These are phyloP conservation scores for Mixornis gularis DNA, from an alignment of 2,113 vertebrate species.

Conservation along the genomic window DNA sequence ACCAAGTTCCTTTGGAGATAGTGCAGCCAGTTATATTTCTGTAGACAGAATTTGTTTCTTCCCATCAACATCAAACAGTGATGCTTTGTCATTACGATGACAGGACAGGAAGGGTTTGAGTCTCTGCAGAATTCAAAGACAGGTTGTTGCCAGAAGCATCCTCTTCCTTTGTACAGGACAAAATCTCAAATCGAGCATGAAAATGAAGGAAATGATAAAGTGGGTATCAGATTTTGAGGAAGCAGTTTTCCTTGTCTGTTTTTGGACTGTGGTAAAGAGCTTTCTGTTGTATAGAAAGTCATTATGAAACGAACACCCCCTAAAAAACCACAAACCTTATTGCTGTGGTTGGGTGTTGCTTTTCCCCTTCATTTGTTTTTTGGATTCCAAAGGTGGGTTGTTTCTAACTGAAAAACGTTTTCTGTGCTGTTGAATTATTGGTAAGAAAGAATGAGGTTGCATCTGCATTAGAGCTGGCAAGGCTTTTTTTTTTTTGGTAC, in stretches of 20 bases:
- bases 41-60: background rate
- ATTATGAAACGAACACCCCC: background rate
- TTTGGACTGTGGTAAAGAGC: background rate
- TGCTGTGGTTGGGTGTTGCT: background rate
- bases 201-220: background rate
- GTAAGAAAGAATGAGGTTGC: background rate
- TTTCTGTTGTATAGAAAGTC: background rate
- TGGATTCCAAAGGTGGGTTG: background rate
- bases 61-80: background rate
- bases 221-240: background rate
- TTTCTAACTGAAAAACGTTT: background rate
- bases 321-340: background rate
- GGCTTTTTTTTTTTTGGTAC: background rate
- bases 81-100: background rate
- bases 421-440: background rate
- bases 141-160: background rate
- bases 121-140: background rate
- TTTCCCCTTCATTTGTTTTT: background rate
- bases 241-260: background rate
- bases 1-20: background rate
- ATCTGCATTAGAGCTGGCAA: background rate
- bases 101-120: background rate
- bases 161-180: background rate
- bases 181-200: background rate
- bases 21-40: background rate